Base-by-base conservation (phyloP, 2,797 vertebrate species). In the Ceyx erithaca region DNA sequence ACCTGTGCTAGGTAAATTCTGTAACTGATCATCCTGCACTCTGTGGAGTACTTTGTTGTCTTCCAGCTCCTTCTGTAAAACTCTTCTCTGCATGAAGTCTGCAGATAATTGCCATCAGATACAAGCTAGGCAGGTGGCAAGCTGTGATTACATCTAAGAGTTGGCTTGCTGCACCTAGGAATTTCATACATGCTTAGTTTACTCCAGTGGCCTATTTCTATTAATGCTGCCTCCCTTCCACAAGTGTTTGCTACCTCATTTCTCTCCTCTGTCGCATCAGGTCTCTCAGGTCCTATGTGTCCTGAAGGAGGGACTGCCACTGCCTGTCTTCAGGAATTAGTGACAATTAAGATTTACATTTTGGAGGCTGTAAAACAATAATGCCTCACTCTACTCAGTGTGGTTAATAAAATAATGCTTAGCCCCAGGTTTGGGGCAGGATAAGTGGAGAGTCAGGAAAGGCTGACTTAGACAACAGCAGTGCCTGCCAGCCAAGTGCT, bases 41-140 rank as follows among this genome's bases (percentile, higher is more conserved):
- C 58, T 33, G 10, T 35, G 33, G 80, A 72, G 7, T 40, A 30
- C 31, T 85, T 87, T 26, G 69, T 54, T 77, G 40, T 80, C 54
- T 68, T 89, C 23, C 55, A 67, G 58, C 52, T 69, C 54, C 51
- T 80, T 71, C 83, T 80, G 69, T 72, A 63, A 76, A 80, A 40
- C 25, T 63, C 62, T 54, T 9, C 46, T 58, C 54, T 45, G 31
- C 66, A 41, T 22, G 75, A 58, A 78, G 33, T 14, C 79, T 90
- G 81, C 48, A 85, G 62, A 54, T 80, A 87, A 89, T 83, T 94
- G 66, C 78, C n/a, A 3, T 87, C 83, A 85, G 80, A 59, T 67
- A 73, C 21, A 68, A 68, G 79, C 81, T 7, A 83, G 76, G 76
- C 94, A 78, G 91, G 90, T 80, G 88, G 90, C 80, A 89, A 87